Evolutionary conservation across 2,888 invertebrate species (phyloP).

Genomic region (Dugesia japonica): DNA sequence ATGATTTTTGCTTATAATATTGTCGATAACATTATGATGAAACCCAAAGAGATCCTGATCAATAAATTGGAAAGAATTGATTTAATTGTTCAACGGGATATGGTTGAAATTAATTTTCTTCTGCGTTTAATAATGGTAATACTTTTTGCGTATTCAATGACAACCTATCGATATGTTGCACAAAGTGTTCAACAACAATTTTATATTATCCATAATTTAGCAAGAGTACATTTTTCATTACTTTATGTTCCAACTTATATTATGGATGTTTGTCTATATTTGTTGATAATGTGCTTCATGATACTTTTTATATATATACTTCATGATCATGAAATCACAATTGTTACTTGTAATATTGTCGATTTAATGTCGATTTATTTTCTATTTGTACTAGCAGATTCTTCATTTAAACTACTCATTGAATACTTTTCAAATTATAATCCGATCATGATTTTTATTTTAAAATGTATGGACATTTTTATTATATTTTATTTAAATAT

Average conservation of each 20-base stretch:
- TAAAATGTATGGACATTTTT: not conserved
- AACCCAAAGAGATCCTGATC: not conserved
- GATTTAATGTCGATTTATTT: not conserved
- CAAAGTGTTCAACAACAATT: not conserved
- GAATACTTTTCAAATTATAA: not conserved
- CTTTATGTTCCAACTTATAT: not conserved
- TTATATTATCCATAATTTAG: not conserved
- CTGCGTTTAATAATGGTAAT: not conserved
- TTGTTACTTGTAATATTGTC: not conserved
- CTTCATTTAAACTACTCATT: not conserved
- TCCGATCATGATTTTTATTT: not conserved
- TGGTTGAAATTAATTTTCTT: not conserved
- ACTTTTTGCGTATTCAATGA: not conserved
- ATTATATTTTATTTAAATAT: not conserved
- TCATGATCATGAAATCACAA: not conserved
- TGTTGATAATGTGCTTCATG: not conserved
- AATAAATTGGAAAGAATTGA: not conserved
- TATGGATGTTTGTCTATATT: not conserved
- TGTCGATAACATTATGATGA: not conserved
- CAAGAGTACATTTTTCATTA: not conserved
- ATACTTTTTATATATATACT: not conserved
- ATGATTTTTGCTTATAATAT: not conserved
- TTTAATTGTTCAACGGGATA: not conserved
- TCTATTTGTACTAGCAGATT: not conserved
- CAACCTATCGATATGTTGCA: not conserved